Evolutionary conservation across 1,140 invertebrate species (phyloP), one percentile per base, ranked within the genome.

Genomic region (Drosophila insularis): DNA sequence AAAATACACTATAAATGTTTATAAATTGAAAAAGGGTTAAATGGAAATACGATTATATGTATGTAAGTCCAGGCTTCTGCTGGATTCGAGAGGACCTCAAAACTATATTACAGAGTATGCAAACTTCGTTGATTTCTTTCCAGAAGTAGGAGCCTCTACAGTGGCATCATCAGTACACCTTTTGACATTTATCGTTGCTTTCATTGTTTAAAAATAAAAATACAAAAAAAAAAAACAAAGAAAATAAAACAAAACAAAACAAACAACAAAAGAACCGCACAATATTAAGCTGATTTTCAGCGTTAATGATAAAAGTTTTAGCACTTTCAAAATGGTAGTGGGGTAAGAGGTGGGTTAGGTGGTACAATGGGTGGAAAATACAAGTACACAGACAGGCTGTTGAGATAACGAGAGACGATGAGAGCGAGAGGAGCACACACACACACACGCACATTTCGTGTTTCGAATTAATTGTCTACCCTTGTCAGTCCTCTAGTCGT

Each of bases 401-500:
- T 8, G 17, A 50, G n/a, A 43, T 14, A 4, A 43, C 11, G 39
- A 40, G 43, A 46, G 43, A 46, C 14, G 11, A 11, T 10, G 13
- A 11, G 62, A 13, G 32, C 8, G 35, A n/a, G 10, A 14, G 11
- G 21, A 1, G 7, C 4, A 14, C 10, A 4, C 2, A 53, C 23
- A 59, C 37, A 32, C 55, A 61, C 40, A 62, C 54, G 31, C 17
- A 32, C 31, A 39, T 39, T 27, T 59, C 78, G 68, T 78, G 78
- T 73, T 86, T n/a, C 78, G 79, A 86, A 86, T 86, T 86, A 86
- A 86, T 86, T 86, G 82, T 86, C 78, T 87, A 86, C 79, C 82
- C 82, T 76, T 79, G 82, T 86, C 82, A 86, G 66, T 43, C 39
- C 2, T 73, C 78, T 35, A 73, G 64, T 79, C 79, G 79, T 87